A percentile compares a stretch with the other conserved stretches of the same genome.
Conservation (phyloP, 2,113 vertebrate species). For the Oreamnos americanus region DNA sequence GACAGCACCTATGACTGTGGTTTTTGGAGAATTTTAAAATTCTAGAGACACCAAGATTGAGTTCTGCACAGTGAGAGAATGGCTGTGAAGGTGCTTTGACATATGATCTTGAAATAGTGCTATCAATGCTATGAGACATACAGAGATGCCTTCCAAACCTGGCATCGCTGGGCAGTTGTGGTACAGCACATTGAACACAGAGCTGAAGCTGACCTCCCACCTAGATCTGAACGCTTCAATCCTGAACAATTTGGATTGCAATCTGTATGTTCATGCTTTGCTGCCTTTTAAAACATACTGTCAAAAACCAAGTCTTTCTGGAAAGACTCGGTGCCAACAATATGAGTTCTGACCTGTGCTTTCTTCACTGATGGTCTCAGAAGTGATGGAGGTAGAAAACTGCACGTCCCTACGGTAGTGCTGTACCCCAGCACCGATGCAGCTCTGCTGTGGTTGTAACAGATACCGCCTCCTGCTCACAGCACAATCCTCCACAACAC, state of each 20-base stretch:
- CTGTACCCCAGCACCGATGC: not conserved
- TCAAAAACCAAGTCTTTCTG: not conserved
- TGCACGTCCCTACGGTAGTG: not conserved
- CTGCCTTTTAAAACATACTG: not conserved
- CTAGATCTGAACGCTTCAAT: not conserved
- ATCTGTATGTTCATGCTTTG: not conserved
- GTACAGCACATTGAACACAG: not conserved
- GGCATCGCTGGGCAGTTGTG: not conserved
- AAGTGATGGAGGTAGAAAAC: not conserved
- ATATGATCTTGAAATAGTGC: not conserved
- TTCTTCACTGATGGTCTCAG: not conserved
- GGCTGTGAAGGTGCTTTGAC: too few species aligned
- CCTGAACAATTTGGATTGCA: not conserved
- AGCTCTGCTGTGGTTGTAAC: not conserved
- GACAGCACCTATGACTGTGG: not conserved
- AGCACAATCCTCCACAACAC: not conserved
- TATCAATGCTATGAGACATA: not conserved
- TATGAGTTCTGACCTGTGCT: not conserved
- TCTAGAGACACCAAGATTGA: not conserved
- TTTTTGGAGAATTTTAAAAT: not conserved
- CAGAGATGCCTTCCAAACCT: not conserved
- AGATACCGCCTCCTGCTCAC: not conserved
- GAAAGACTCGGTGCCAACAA: not conserved
- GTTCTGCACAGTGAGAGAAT: fast-evolving
- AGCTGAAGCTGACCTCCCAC: not conserved